Base-by-base conservation (phyloP, 2,113 vertebrate species). In the Labeo catla region DNA sequence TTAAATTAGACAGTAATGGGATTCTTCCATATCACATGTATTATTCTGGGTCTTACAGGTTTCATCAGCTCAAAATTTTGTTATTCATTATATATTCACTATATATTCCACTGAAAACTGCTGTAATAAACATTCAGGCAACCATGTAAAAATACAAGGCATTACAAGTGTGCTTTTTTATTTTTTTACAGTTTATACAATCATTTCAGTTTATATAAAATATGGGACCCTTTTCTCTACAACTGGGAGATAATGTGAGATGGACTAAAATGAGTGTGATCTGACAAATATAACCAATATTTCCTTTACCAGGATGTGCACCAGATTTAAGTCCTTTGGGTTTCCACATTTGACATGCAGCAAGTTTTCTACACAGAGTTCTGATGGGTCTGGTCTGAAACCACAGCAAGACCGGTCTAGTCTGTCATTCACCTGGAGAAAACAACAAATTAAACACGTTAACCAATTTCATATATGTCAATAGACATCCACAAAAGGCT, bases 321-420 rank as follows among this genome's bases (percentile, higher is more conserved):
- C 98, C 87, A 99, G 94, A 52, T 93, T 89, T 85, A 97, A 93
- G 59, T 97, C 94, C 0, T 90, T 91, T 0, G 95, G 94, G 90
- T 95, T 96, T 84, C 87, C 85, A 87, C 98, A 99, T 86, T 96
- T 98, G 49, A 94, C 90, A 0, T 96, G 95, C 50, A 99, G 95
- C 84, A 94, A 90, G 90, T 99, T 97, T 88, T 97, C 96, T 91
- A 98, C 87, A 0, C 98, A 99, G 19, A 97, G 88, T 13, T 98
- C 97, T 0, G 94, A 88, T 16, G 95, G 94, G 34, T 96, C 95
- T 0, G 97, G 97, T 36, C 93, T 93, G 77, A 99, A 98, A 65
- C 98, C 98, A 61, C 98, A 99, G 93, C 98, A 99, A 90, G 95
- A 96, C 70, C 98, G 94, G 91, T 99, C 98, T 87, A 99, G 93